Percentiles rank a stretch among this genome's conserved stretches.
These are phyloP conservation scores for Excalfactoria chinensis DNA, from an alignment of 2,113 vertebrate genomes.

Conservation along the genomic window DNA sequence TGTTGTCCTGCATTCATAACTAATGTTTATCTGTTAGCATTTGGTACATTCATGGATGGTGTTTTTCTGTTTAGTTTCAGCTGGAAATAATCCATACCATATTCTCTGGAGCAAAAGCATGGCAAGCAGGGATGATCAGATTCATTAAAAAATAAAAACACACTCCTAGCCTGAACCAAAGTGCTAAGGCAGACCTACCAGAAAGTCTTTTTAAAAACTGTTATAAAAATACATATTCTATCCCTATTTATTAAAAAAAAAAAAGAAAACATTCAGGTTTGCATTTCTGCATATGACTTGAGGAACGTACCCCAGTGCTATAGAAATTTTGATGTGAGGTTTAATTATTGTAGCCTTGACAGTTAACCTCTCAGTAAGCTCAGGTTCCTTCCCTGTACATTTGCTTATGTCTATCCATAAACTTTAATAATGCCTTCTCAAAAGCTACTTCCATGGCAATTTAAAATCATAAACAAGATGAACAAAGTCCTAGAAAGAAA, in stretches of 20 bases:
- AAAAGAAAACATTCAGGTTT: background rate
- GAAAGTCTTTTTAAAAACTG: background rate
- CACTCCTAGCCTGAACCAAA: background rate
- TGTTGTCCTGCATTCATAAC: background rate
- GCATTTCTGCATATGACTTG: background rate
- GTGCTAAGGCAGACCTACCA: background rate
- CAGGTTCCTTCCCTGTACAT: background rate
- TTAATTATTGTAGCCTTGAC: background rate
- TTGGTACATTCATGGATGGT: background rate
- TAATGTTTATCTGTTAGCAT: background rate
- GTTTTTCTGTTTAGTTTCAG: background rate
- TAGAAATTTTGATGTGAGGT: background rate
- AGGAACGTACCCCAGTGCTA: background rate
- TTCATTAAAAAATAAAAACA: background rate
- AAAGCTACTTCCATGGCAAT: background rate
- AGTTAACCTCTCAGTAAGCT: background rate
- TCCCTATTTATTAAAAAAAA: background rate
- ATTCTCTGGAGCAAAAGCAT: background rate
- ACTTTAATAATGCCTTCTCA: background rate
- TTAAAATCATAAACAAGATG: background rate
- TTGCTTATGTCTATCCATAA: background rate
- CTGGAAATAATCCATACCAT: background rate
- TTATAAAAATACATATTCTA: background rate
- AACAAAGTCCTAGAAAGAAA: background rate
- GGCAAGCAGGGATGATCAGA: background rate